Base-by-base conservation (phyloP, 2,113 vertebrate genomes). In the Atlantisia rogersi region DNA sequence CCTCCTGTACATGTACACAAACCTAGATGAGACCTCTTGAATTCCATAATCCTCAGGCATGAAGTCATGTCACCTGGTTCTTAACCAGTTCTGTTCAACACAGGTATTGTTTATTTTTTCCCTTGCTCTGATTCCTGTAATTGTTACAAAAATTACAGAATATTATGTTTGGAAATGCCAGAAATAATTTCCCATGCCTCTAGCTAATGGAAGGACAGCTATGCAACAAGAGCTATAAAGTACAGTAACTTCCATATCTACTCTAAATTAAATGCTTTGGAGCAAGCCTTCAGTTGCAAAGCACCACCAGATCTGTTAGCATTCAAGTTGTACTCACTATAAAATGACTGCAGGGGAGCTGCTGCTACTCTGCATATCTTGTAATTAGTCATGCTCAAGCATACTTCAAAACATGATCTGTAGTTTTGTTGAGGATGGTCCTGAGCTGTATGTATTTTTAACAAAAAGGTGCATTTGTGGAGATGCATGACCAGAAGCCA, bases 221-320 rank as follows among this genome's bases (percentile, higher is more conserved):
- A 69, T 77, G 44, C 74, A 65, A n/a, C 9, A 64, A 92, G n/a
- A 79, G 39, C 29, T 85, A 81, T 62, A 82, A 92, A 86, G 32
- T 26, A 37, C 28, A 40, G 15, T 84, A 86, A 82, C 44, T 69
- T 87, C 12, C 8, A 20, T 19, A 25, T 71, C 73, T 81, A 15
- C 37, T 74, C 31, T 50, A 59, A 85, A 53, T 68, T n/a, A 71
- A 95, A 78, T n/a, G 22, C 50, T 93, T 76, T 8, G 35, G 60
- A 93, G 69, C 29, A 81, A 86, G 29, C 39, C 26, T 92, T 91
- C 56, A 68, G 73, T 75, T 0, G 0, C 40, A 67, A 42, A 85
- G 70, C 24, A 10, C 25, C 31, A 35, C 64, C 52, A 82, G 74
- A 64, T 21, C 46, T 85, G 71, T 68, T 62, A 32, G 42, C 70